Evolutionary conservation across 2,113 vertebrate species (phyloP).

Genomic region (Geococcyx californianus): DNA sequence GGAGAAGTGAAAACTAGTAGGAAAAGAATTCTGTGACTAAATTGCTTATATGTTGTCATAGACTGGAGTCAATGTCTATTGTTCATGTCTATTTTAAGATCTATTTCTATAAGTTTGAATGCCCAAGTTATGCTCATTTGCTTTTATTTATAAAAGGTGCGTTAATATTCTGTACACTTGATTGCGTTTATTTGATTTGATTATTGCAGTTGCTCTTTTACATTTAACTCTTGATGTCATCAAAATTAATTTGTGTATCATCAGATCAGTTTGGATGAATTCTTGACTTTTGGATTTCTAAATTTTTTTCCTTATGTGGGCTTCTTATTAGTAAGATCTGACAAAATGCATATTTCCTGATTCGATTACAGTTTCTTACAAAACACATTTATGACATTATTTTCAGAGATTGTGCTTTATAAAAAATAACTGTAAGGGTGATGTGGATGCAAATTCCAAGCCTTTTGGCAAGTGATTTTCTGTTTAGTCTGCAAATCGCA

Average conservation of each 20-base stretch:
- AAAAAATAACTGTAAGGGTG: background rate
- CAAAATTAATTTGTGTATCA: background rate
- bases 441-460: background rate
- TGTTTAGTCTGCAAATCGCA: background rate
- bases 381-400: background rate
- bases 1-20: background rate
- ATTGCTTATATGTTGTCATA: background rate
- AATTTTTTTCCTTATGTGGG: background rate
- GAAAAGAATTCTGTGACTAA: background rate
- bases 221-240: background rate
- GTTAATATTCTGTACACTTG: background rate
- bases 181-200: background rate
- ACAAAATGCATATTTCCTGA: background rate
- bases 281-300: background rate
- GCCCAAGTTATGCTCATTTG: background rate
- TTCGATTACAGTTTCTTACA: background rate
- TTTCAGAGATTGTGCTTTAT: background rate
- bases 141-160: background rate
- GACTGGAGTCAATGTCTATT: background rate
- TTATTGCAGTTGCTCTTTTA: background rate
- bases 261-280: background rate
- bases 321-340: background rate
- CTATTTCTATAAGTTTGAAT: background rate
- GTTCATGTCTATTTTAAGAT: too few species aligned
- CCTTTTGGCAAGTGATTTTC: background rate